These are phyloP conservation scores for Emydura subglobosa DNA, from an alignment of 2,113 vertebrate genomes.

Conservation along the genomic window DNA sequence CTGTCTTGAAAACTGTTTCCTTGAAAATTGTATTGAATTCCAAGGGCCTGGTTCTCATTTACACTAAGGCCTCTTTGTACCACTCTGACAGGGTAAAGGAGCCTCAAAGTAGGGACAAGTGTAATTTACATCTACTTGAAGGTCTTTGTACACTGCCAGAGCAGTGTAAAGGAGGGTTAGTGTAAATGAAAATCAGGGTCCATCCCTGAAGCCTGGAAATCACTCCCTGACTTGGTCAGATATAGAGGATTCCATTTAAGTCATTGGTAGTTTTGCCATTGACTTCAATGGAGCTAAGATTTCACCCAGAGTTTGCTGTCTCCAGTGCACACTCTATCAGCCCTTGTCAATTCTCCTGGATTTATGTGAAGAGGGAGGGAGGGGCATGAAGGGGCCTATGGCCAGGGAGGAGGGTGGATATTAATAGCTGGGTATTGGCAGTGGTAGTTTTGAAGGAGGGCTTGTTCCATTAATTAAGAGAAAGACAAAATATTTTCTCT, in stretches of 20 bases:
- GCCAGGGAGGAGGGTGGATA: not conserved
- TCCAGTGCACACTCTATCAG: not conserved
- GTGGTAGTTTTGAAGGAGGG: not conserved
- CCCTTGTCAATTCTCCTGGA: not conserved
- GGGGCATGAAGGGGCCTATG: not conserved
- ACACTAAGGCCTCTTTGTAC: rapidly evolving
- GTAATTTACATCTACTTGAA: not conserved
- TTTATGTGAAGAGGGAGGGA: not conserved
- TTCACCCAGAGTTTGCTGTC: not conserved
- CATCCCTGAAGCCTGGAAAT: not conserved
- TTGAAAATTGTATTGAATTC: not conserved
- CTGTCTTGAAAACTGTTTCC: not conserved
- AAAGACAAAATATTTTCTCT: not conserved
- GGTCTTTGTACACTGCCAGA: not conserved
- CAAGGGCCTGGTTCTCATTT: not conserved
- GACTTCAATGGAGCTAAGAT: not conserved
- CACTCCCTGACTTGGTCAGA: not conserved
- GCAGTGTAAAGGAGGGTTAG: not conserved
- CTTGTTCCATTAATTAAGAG: not conserved
- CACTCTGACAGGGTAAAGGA: not conserved
- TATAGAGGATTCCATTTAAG: not conserved
- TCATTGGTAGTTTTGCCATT: not conserved
- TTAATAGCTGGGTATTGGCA: not conserved
- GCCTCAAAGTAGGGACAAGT: not conserved
- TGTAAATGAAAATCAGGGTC: not conserved